Base-by-base conservation (phyloP, 2,888 invertebrate species). In the Cloeon dipterum region DNA sequence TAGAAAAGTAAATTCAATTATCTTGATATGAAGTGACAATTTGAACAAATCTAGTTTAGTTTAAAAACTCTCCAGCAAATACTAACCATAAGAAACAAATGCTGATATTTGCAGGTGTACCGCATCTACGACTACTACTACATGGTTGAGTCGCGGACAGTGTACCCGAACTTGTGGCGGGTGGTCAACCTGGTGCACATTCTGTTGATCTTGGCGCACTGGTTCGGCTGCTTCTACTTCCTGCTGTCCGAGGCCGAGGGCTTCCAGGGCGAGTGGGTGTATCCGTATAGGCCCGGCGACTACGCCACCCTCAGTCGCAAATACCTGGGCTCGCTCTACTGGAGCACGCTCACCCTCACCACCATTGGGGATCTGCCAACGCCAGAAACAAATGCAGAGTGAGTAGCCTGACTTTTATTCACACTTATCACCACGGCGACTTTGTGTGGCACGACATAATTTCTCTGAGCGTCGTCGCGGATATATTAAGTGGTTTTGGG, bases 141-240 rank as follows among this genome's bases (percentile, higher is more conserved):
- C 61, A 89, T 91, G 65, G 86, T 91, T 49, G 93, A 93, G 59
- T 89, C 91, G 36, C 63, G 91, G 48, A 91, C 91, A 4, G 81
- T 91, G 40, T 93, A 88, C 61, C 93, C 93, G 18, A 93, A 93
- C 63, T 69, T 93, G 55, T 89, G 91, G 83, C 68, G 93, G 13
- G 93, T 93, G 45, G 73, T 88, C 51, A 93, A 91, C 62, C 67
- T 93, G 43, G 85, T 91, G 46, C 93, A 93, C 57, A 89, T 93
- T 50, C 68, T 93, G 45, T 71, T 93, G 48, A 82, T 93, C 51
- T 66, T 91, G 49, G 89, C 91, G 36, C 93, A 93, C 56, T 93
- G 93, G 93, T 93, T 93, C 56, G 93, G 93, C 39, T 93, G 91
- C 58, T 93, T 93, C 65, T 93, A 93, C 65, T 93, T 81, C 61